A percentile compares a stretch with the other conserved stretches of the same genome.
Conservation (phyloP, 2,797 vertebrate species). For the Falco biarmicus region DNA sequence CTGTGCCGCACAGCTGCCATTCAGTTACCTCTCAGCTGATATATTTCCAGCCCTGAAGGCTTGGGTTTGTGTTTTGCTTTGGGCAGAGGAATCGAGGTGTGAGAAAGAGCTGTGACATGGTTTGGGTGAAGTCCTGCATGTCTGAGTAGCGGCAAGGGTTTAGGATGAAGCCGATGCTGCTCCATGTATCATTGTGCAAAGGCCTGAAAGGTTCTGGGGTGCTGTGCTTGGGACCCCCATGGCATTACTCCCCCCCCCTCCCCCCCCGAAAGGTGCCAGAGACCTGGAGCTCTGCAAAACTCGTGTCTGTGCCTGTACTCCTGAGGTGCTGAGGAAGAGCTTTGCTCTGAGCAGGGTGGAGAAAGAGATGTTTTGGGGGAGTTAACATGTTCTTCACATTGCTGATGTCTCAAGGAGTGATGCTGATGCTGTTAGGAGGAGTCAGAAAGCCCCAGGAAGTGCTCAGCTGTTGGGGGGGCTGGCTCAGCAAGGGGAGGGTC, state of each 20-base stretch:
- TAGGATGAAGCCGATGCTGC: not conserved
- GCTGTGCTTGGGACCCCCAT: rapidly evolving
- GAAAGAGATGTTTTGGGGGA: not conserved
- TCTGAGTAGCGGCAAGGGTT: not conserved
- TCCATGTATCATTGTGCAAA: not conserved
- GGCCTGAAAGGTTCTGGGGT: not conserved
- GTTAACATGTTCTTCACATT: not conserved
- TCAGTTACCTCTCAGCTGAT: not conserved
- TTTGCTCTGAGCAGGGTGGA: not conserved
- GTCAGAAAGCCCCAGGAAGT: not conserved
- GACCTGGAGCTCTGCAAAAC: not conserved
- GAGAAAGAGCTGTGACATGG: not conserved
- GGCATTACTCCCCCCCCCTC: not conserved
- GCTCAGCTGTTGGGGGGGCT: not conserved
- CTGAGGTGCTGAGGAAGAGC: rapidly evolving
- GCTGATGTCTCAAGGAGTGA: not conserved
- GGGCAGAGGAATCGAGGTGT: not conserved
- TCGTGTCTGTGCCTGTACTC: not conserved
- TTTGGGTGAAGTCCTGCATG: not conserved
- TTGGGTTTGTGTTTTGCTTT: not conserved
- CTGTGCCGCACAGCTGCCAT: not conserved
- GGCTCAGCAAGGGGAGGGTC: not conserved
- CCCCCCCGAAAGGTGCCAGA: not conserved
- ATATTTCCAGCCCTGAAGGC: not conserved
- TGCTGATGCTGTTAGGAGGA: not conserved